phyloP scores from a whole-genome alignment of 2,113 vertebrate species.

The Gorsachius goisagi region DNA sequence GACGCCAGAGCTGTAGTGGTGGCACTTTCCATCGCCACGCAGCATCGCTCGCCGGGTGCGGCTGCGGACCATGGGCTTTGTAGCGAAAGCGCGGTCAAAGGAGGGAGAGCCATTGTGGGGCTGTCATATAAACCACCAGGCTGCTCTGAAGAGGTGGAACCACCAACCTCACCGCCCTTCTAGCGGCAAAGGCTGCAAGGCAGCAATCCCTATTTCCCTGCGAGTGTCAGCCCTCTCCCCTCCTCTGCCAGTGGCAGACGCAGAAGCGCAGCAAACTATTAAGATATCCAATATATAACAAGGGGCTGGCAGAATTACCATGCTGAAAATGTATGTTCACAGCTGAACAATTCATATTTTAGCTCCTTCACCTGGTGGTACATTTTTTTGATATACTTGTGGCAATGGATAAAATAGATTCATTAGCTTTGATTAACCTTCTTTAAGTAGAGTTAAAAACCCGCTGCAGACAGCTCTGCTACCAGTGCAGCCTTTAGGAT shows the following conservation, averaged over 20 bases:
- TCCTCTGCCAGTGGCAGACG: background rate
- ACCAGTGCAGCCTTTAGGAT: slow-evolving; percentile 71
- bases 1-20: background rate
- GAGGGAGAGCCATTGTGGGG: slow-evolving; percentile 14
- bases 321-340: slow-evolving; percentile 48
- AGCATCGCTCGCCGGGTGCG: background rate
- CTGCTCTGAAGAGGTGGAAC: slow-evolving; percentile 39
- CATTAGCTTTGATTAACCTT: slow-evolving; percentile 86
- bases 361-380: slow-evolving; percentile 55
- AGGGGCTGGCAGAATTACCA: slow-evolving; percentile 36
- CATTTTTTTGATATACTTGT: slow-evolving; percentile 65
- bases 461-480: slow-evolving; percentile 69
- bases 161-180: slow-evolving; percentile 11
- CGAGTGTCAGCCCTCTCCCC: background rate
- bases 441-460: slow-evolving; percentile 80
- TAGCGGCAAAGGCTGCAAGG: background rate
- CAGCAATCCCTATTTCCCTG: background rate
- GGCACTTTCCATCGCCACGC: background rate
- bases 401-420: slow-evolving; percentile 78
- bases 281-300: background rate
- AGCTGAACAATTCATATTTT: slow-evolving; percentile 62
- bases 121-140: slow-evolving; percentile 5
- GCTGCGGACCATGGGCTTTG: slow-evolving; percentile 4
- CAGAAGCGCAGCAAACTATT: slow-evolving; percentile 4
- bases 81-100: background rate